Conservation (phyloP, 2,888 invertebrate species). For the Protophormia terraenovae region DNA sequence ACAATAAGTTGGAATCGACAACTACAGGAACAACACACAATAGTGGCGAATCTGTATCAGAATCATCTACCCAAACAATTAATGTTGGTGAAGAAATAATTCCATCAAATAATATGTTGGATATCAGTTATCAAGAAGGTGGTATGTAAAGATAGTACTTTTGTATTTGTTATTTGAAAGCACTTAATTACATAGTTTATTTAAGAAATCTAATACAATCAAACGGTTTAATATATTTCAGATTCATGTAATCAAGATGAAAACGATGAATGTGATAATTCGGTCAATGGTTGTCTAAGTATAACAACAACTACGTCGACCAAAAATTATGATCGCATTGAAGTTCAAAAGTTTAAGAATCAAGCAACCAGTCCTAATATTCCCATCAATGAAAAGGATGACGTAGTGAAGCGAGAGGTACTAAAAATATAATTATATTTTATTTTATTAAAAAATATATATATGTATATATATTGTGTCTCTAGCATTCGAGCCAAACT, state of each 20-base stretch:
- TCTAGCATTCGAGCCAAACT: conserved; percentile 72
- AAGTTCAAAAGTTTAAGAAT: conserved; percentile 81
- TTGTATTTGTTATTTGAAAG: conserved; percentile 68
- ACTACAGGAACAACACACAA: background rate
- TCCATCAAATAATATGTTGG: conserved; percentile 46
- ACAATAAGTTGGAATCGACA: conserved; percentile 42
- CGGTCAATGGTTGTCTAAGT: conserved; percentile 76
- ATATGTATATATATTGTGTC: background rate
- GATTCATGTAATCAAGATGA: conserved; percentile 66
- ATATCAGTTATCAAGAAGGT: conserved; percentile 50
- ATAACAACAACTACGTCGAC: conserved; percentile 77
- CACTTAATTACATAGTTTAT: no score
- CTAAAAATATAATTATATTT: background rate
- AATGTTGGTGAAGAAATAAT: conserved; percentile 63
- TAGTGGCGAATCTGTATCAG: conserved; percentile 72
- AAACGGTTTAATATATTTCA: conserved; percentile 61
- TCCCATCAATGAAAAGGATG: conserved; percentile 74
- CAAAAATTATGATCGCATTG: conserved; percentile 79
- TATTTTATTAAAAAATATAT: background rate
- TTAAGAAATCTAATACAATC: no score
- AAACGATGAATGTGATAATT: conserved; percentile 77
- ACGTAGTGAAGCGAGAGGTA: conserved; percentile 69
- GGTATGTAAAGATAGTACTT: conserved; percentile 9
- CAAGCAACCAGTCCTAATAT: conserved; percentile 82
- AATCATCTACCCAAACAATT: conserved; percentile 75